Percentiles rank a stretch among this genome's conserved stretches.
Evolutionary conservation across 2,113 vertebrate species (phyloP).

Genomic region (Lanius collurio): DNA sequence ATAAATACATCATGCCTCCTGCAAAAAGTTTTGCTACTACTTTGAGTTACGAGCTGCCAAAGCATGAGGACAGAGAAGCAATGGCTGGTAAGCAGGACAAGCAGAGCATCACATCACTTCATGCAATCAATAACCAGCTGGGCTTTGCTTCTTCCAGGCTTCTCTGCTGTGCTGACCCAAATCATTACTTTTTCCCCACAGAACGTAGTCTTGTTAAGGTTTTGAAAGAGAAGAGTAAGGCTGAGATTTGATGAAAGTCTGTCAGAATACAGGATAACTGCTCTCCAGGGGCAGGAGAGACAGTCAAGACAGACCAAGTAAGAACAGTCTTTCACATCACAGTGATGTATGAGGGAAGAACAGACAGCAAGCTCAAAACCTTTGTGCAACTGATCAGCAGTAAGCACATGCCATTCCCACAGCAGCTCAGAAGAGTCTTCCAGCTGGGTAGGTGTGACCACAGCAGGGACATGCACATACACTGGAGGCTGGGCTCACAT

Average conservation of each 20-base stretch:
- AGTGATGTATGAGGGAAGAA: not conserved
- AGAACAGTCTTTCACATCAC: not conserved
- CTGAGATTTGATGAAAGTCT: not conserved
- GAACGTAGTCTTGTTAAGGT: not conserved
- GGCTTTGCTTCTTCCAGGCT: not conserved
- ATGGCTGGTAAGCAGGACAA: not conserved
- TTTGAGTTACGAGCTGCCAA: not conserved
- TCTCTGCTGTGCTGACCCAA: not conserved
- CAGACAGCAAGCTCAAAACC: not conserved
- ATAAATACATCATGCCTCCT: not conserved
- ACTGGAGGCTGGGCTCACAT: too few species aligned
- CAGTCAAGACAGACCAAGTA: not conserved
- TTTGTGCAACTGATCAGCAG: not conserved
- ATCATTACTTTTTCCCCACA: not conserved
- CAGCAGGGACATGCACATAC: accelerated
- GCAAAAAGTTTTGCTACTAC: not conserved
- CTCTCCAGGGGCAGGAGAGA: not conserved
- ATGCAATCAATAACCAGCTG: not conserved
- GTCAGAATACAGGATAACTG: not conserved
- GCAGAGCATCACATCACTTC: not conserved
- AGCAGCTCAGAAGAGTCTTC: not conserved
- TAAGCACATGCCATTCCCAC: accelerated
- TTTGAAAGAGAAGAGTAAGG: not conserved
- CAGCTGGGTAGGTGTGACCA: not conserved
- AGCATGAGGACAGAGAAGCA: not conserved